Percentiles rank a stretch among this genome's conserved stretches.
These are phyloP conservation scores for Ectemnius lituratus DNA, from an alignment of 2,888 invertebrate genomes.

Conservation along the genomic window DNA sequence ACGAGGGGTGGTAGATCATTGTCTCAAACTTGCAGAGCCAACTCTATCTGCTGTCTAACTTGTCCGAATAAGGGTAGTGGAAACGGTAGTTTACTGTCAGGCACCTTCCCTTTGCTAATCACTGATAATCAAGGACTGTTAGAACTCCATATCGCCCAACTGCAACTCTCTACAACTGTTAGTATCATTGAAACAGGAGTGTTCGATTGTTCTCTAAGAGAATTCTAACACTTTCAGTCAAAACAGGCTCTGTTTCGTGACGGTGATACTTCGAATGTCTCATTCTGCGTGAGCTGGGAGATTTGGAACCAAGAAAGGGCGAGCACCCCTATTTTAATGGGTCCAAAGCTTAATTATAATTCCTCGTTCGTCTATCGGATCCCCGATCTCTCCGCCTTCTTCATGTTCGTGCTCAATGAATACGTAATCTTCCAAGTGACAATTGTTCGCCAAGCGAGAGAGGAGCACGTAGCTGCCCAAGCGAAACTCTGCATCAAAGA, in stretches of 20 bases:
- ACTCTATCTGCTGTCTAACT: conserved; percentile 27
- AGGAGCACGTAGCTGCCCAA: conserved; percentile 54
- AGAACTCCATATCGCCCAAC: conserved; percentile 65
- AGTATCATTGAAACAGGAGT: conserved; percentile 33
- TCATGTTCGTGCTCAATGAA: conserved; percentile 58
- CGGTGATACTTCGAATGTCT: conserved; percentile 49
- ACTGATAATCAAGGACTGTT: conserved; percentile 64
- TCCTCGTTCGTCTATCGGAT: conserved; percentile 67
- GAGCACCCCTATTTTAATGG: conserved; percentile 57
- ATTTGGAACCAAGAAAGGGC: conserved; percentile 64
- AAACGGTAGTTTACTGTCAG: conserved; percentile 5
- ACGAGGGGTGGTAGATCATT: too few relatives aligned
- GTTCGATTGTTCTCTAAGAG: background rate
- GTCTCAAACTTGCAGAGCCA: background rate
- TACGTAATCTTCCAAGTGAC: conserved; percentile 62
- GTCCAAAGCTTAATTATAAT: conserved; percentile 67
- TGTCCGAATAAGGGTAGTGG: conserved; percentile 28
- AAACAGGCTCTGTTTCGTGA: conserved; percentile 52
- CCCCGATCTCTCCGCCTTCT: conserved; percentile 62
- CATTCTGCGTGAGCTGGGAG: conserved; percentile 65
- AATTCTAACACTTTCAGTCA: conserved; percentile 47
- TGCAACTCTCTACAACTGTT: conserved; percentile 66
- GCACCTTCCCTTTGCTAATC: conserved; percentile 57
- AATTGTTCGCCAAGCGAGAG: conserved; percentile 46
- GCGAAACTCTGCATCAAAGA: conserved; percentile 66